Conservation (phyloP, 92 coral and sea anemone species). For the Siderastrea radians region DNA sequence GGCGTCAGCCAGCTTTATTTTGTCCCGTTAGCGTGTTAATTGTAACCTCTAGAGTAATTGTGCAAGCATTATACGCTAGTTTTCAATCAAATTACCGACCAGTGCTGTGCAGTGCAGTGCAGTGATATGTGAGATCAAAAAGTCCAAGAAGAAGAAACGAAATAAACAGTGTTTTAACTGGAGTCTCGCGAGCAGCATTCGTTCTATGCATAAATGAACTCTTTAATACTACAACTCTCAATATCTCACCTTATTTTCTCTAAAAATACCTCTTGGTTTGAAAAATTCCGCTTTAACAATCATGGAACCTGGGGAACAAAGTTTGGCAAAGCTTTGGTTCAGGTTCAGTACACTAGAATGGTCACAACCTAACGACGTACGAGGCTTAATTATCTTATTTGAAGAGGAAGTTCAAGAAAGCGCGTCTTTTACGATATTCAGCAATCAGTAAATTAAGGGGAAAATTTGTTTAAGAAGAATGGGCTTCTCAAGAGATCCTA, state of each 20-base stretch:
- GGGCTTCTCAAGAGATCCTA: slow-evolving; percentile 7
- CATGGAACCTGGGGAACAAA: background rate
- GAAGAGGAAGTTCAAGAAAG: background rate
- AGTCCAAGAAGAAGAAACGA: too few species aligned
- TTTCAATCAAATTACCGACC: too few species aligned
- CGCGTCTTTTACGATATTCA: slow-evolving; percentile 2
- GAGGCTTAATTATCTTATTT: background rate
- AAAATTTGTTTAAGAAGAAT: slow-evolving; percentile 14
- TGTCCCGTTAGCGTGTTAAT: too few species aligned
- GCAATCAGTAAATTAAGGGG: slow-evolving; percentile 21
- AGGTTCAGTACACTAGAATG: background rate
- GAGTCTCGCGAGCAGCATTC: background rate
- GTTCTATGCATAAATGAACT: background rate
- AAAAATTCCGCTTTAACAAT: background rate
- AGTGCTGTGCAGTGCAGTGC: too few species aligned
- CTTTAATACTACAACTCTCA: background rate
- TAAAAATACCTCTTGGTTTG: background rate
- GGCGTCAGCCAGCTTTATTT: too few species aligned
- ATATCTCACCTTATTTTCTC: background rate
- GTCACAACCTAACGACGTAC: background rate
- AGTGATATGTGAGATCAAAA: too few species aligned
- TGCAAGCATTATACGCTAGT: too few species aligned
- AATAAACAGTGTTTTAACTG: background rate
- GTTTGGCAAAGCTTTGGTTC: background rate
- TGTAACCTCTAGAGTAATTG: too few species aligned